Conservation (phyloP, 2,888 invertebrate species). For the Parnassius glacialis region DNA sequence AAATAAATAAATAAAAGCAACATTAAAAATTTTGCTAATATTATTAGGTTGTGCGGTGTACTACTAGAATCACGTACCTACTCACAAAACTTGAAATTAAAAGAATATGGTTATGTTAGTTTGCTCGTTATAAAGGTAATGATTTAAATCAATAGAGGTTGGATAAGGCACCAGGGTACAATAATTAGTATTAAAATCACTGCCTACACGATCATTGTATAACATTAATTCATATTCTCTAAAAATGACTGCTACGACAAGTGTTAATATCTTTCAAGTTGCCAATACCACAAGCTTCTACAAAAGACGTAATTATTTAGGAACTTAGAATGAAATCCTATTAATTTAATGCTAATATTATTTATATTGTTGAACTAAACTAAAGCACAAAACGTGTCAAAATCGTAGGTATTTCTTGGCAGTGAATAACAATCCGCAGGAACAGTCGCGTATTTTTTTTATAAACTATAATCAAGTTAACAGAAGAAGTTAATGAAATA, state of each 20-base stretch:
- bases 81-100: not conserved
- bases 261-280: not conserved
- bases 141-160: conserved; percentile 47
- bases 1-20: no score
- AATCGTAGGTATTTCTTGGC: not conserved
- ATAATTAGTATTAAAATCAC: not conserved
- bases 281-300: not conserved
- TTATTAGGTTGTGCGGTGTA: not conserved
- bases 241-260: conserved; percentile 13
- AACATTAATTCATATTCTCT: not conserved
- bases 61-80: not conserved
- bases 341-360: not conserved
- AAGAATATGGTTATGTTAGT: not conserved
- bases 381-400: not conserved
- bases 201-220: not conserved
- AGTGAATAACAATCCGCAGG: not conserved
- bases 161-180: conserved; percentile 62
- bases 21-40: not conserved
- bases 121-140: no score
- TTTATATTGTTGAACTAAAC: not conserved
- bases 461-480: no score
- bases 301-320: not conserved
- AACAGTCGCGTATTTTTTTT: no score
- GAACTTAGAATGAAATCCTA: conserved; percentile 2
- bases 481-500: not conserved